Base-by-base conservation (phyloP, 2,797 vertebrate genomes). In the Orestias chungarensis region DNA sequence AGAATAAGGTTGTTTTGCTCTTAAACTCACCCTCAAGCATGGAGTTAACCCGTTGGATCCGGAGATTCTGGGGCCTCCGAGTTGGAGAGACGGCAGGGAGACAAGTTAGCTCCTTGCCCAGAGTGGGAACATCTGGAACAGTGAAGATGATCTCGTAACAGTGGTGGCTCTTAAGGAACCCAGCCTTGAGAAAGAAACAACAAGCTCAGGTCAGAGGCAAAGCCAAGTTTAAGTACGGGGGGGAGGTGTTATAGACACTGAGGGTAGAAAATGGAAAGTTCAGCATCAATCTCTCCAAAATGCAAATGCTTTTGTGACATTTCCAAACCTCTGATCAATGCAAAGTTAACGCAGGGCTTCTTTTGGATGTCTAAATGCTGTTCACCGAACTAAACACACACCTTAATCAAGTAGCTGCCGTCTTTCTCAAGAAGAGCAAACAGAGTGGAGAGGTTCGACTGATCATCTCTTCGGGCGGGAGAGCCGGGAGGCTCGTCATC, bases 161-260 rank as follows among this genome's bases (percentile, higher is more conserved):
- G 90, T 97, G 96, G 31, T 94, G 89, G 82, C 96, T 95, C 94
- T 95, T 96, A 88, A 97, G 89, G 83, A 97, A 97, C 23, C 96
- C 96, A 3, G 94, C 96, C 96, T 97, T 79, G 25, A 52, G 1
- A 20, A 29, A 73, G 61, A 54, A n/a, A 57, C 20, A 17, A 1
- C 35, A 25, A 12, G 5, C 8, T 11, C 2, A 1, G 18, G 27
- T 38, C 15, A 15, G 5, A n/a, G 44, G 67, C 1, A 20, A 8
- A 12, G 27, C 10, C 49, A 0, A 1, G 8, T 4, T 44, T 44
- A 44, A 46, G 18, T 17, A 46, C 15, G 20, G 6, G 44, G 15
- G 15, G 15, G 17, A n/a, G n/a, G n/a, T n/a, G 17, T 57, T 57
- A 20, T 33, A 2, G 6, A 1, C 31, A 9, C 15, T 57, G 18